Evolutionary conservation across 2,888 invertebrate species (phyloP).

Genomic region (Oeneis ivallda): DNA sequence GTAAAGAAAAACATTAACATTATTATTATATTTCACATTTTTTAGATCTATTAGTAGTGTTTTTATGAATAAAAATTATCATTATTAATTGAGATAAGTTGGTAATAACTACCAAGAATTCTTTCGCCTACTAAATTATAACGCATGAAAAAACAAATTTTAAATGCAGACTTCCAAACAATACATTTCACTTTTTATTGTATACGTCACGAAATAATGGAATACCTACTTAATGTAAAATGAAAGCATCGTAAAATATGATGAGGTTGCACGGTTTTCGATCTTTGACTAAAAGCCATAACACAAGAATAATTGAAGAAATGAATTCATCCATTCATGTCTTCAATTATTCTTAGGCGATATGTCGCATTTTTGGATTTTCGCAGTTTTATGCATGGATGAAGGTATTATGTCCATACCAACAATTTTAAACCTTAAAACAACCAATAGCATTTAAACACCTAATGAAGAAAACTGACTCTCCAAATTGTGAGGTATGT

Average conservation of each 20-base stretch:
- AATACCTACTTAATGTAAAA: background rate
- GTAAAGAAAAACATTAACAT: slow-evolving; percentile 25
- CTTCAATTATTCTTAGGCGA: no score
- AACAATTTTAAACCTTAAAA: no score
- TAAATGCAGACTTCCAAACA: slow-evolving; percentile 25
- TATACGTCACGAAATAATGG: slow-evolving; percentile 6
- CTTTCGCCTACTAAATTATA: background rate
- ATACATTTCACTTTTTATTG: background rate
- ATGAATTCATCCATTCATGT: no score
- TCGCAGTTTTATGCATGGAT: no score
- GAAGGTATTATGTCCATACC: no score
- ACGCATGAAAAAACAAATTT: slow-evolving; percentile 11
- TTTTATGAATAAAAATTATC: slow-evolving; percentile 3
- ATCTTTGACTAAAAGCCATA: background rate
- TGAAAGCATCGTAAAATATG: background rate
- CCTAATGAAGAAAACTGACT: no score
- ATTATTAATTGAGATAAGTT: slow-evolving; percentile 10
- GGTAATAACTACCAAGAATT: background rate
- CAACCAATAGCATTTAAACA: no score
- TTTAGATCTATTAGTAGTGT: slow-evolving; percentile 24
- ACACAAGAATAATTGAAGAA: no score
- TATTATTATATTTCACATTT: slow-evolving; percentile 21
- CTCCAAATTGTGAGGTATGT: no score
- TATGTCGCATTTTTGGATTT: no score
- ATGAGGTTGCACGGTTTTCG: background rate